Evolutionary conservation across 2,113 vertebrate genomes (phyloP), one percentile per base, ranked within the genome.

Genomic region (Corvus hawaiiensis): DNA sequence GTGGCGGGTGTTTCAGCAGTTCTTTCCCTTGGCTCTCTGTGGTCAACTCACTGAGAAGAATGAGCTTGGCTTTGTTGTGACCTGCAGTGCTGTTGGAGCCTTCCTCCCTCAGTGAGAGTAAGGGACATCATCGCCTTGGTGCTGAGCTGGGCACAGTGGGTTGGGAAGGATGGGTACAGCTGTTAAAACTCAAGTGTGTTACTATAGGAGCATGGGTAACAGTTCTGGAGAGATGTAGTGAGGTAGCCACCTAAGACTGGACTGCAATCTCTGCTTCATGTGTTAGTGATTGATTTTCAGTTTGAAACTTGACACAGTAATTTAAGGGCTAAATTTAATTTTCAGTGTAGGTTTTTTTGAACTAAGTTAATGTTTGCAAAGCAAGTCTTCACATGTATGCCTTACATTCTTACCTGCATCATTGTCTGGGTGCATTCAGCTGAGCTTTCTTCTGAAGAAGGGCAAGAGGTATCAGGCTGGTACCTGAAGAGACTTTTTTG

Each of bases 61-160:
- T 20, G 35, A 51, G 22, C 35, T 59, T 55, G 37, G 23, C 23
- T 28, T 23, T 46, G 49, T 22, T 55, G 49, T 7, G 10, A 10
- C 33, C 55, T 64, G 80, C 0, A 2, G 58, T 66, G 67, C 61
- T 16, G 24, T 27, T 58, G 76, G 54, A 46, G 48, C 26, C 32
- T 15, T 46, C 13, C 22, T 61, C 14, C 46, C 41, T 41, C 0
- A 0, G 13, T 20, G 56, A 30, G 4, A 13, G 22, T 12, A 1
- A 12, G 22, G 51, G 33, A 9, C 8, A 0, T 27, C 10, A 32
- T 61, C 33, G 33, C 33, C 73, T 35, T 14, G 32, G 56, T 0
- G 3, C 83, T 46, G 46, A 35, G 58, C 41, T 18, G 86, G n/a
- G 13, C 5, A 1, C 52, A 6, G 43, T 15, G 51, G 39, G 4